Evolutionary conservation across 2,888 invertebrate genomes (phyloP).

Genomic region (Ellobium chinense): DNA sequence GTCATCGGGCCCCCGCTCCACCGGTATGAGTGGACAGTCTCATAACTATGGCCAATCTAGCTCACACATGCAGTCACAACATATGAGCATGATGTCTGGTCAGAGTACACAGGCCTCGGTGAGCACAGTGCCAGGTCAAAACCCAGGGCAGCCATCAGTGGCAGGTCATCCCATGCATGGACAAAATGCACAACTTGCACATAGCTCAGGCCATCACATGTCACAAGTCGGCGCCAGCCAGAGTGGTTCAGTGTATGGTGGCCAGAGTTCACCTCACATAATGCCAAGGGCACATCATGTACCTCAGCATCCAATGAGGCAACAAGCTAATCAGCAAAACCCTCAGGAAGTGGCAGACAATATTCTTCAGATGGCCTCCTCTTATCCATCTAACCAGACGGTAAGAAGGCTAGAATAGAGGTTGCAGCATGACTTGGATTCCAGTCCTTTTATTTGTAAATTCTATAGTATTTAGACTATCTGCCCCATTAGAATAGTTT

Average conservation of each 20-base stretch:
- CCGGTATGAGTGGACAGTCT: slow-evolving; percentile 31
- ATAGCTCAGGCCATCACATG: slow-evolving; percentile 12
- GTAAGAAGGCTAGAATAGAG: slow-evolving; percentile 41
- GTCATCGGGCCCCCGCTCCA: slow-evolving; percentile 9
- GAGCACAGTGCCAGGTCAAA: background rate
- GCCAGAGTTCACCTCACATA: slow-evolving; percentile 36
- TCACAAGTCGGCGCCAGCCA: background rate
- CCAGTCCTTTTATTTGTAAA: no score
- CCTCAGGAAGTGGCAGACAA: slow-evolving; percentile 77
- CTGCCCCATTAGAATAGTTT: no score
- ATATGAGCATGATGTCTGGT: slow-evolving; percentile 7
- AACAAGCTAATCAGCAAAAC: slow-evolving; percentile 58
- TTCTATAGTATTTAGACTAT: no score
- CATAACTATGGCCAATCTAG: slow-evolving; percentile 30
- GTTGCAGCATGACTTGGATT: no score
- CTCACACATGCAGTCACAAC: slow-evolving; percentile 22
- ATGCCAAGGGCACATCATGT: slow-evolving; percentile 39
- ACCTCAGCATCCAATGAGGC: slow-evolving; percentile 53
- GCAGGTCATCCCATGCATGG: slow-evolving; percentile 4
- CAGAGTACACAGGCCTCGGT: background rate
- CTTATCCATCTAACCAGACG: slow-evolving; percentile 68
- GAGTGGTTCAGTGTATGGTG: background rate
- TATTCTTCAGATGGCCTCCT: slow-evolving; percentile 75
- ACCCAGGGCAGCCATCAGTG: background rate
- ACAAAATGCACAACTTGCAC: slow-evolving; percentile 1